These are phyloP conservation scores for Mastomys coucha DNA, from an alignment of 2,113 vertebrate species.

Conservation along the genomic window DNA sequence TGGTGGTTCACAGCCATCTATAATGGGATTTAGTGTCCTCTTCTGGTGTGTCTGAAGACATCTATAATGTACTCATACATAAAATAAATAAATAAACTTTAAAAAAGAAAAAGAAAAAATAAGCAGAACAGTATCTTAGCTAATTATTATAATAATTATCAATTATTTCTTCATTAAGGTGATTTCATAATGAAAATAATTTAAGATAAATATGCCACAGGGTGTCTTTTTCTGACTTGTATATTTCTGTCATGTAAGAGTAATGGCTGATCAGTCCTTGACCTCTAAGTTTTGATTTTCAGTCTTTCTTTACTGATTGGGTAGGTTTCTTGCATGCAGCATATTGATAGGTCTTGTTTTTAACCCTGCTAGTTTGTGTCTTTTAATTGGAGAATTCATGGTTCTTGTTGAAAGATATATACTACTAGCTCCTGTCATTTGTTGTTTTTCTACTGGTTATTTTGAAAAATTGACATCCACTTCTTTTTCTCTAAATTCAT, in stretches of 20 bases:
- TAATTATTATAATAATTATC: not conserved
- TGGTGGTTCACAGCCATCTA: too few relatives aligned
- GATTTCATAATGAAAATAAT: slow-evolving; percentile 10
- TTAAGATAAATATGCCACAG: slow-evolving; percentile 23
- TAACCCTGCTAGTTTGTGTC: not conserved
- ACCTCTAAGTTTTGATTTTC: slow-evolving; percentile 7
- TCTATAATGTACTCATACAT: too few relatives aligned
- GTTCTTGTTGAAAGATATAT: not conserved
- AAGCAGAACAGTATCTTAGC: not conserved
- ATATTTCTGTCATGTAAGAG: slow-evolving; percentile 35
- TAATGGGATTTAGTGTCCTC: too few relatives aligned
- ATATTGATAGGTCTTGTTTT: not conserved
- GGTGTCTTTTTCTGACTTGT: slow-evolving; percentile 24
- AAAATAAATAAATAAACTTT: not conserved
- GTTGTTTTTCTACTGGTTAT: not conserved
- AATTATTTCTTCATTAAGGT: slow-evolving; percentile 44
- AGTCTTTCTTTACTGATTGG: not conserved
- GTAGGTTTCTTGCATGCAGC: not conserved
- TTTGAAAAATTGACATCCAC: not conserved
- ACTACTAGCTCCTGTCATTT: not conserved
- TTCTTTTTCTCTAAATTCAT: not conserved
- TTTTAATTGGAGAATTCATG: not conserved
- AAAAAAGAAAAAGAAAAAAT: not conserved
- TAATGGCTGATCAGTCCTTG: not conserved
- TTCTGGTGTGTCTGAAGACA: too few relatives aligned